Percentiles rank a stretch among this genome's conserved stretches.
Evolutionary conservation across 2,113 vertebrate genomes (phyloP).

Genomic region (Epinephelus lanceolatus): DNA sequence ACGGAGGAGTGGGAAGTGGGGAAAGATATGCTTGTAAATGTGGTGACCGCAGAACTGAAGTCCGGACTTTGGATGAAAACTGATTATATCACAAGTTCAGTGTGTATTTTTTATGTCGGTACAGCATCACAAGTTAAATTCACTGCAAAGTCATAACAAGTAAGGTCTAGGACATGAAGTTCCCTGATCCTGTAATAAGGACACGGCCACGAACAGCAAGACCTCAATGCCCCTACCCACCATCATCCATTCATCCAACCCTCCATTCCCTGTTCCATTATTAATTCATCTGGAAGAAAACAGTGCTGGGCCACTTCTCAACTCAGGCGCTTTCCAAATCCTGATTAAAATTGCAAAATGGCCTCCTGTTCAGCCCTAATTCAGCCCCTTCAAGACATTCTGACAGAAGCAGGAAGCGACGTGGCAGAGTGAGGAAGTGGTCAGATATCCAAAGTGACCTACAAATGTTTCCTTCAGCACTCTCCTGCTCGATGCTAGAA

Average conservation of each 20-base stretch:
- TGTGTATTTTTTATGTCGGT: neutral
- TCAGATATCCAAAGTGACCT: slow-evolving; percentile 58
- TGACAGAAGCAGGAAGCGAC: slow-evolving; percentile 65
- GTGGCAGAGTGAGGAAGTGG: slow-evolving; percentile 43
- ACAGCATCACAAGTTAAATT: slow-evolving; percentile 12
- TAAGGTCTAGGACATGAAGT: slow-evolving; percentile 17
- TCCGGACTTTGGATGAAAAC: slow-evolving; percentile 14
- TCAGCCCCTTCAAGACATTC: slow-evolving; percentile 67
- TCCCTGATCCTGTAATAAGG: slow-evolving; percentile 46
- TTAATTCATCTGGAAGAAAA: slow-evolving; percentile 75
- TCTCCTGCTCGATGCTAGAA: neutral
- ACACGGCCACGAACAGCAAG: slow-evolving; percentile 50
- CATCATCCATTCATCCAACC: slow-evolving; percentile 59
- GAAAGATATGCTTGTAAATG: neutral
- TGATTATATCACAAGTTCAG: slow-evolving; percentile 32
- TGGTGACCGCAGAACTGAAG: slow-evolving; percentile 22
- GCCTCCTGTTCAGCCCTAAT: slow-evolving; percentile 81
- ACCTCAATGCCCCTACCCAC: slow-evolving; percentile 32
- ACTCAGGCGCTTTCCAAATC: slow-evolving; percentile 72
- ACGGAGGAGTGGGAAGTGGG: slow-evolving; percentile 11
- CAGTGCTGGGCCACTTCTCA: slow-evolving; percentile 66
- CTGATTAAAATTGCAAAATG: slow-evolving; percentile 83
- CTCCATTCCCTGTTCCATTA: slow-evolving; percentile 59
- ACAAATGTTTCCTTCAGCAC: slow-evolving; percentile 43
- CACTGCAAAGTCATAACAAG: slow-evolving; percentile 1